Percentiles rank a stretch among this genome's conserved stretches.
Evolutionary conservation across 2,888 invertebrate genomes (phyloP).

Genomic region (Zaprionus lineosus): DNA sequence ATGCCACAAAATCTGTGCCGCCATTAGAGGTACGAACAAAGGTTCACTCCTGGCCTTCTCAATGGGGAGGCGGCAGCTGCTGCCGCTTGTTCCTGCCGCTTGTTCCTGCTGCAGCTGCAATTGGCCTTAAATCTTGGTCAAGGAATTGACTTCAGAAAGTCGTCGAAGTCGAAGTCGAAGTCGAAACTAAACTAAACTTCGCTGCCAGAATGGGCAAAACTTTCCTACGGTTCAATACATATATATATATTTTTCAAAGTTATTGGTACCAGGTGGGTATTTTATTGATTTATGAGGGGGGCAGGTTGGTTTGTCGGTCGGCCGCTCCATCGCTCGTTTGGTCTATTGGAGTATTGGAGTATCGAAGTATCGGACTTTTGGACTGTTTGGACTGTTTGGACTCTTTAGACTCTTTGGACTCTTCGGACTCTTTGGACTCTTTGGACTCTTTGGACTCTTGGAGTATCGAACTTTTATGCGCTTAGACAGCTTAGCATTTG

Average conservation of each 20-base stretch:
- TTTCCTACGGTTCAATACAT: constrained; percentile 13
- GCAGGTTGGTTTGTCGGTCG: constrained; percentile 6
- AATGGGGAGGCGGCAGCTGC: constrained; percentile 3
- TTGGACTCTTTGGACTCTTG: neutral
- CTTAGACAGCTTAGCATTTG: no score
- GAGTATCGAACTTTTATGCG: no score
- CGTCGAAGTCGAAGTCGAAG: constrained; percentile 20
- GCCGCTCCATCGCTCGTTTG: no score
- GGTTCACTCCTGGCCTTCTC: constrained; percentile 7
- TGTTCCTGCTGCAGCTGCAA: constrained; percentile 21
- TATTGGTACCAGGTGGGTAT: constrained; percentile 69
- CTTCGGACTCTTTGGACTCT: neutral
- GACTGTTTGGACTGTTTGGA: neutral
- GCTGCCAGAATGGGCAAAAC: constrained; percentile 15
- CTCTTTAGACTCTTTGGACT: neutral
- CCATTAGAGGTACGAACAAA: neutral
- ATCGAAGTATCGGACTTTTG: no score
- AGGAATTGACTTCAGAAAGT: constrained; percentile 43
- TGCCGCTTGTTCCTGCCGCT: constrained; percentile 6
- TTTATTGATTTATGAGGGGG: constrained; percentile 69
- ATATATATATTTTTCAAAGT: constrained; percentile 66
- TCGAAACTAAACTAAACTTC: constrained; percentile 16
- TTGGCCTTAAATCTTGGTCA: constrained; percentile 41
- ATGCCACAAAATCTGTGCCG: neutral
- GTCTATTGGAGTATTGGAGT: no score